phyloP scores from a whole-genome alignment of 2,797 vertebrate species.

The Siniperca scherzeri region DNA sequence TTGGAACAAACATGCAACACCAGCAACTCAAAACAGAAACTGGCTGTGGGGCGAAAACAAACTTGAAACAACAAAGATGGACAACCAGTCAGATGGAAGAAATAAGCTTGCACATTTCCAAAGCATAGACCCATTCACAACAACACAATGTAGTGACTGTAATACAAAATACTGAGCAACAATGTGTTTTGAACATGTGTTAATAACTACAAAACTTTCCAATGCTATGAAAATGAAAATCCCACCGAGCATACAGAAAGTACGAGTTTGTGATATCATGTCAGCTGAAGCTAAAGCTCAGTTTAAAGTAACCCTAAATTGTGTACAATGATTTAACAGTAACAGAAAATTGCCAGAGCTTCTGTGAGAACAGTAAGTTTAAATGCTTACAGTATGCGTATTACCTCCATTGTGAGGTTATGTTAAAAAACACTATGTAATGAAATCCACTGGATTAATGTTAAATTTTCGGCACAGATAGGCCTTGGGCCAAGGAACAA shows the following conservation, averaged over 20 bases:
- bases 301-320: neutral
- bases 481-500: neutral
- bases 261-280: neutral
- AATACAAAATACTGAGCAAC: neutral
- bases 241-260: neutral
- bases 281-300: neutral
- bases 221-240: neutral
- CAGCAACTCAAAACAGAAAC: constrained; percentile 56
- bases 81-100: constrained; percentile 61
- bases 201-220: neutral
- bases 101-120: constrained; percentile 29
- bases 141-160: constrained; percentile 5
- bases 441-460: neutral
- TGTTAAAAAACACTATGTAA: neutral
- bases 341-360: neutral
- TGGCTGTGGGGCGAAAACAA: constrained; percentile 63
- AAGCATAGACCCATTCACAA: constrained; percentile 21
- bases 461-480: neutral
- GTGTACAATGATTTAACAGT: neutral
- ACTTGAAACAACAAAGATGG: constrained; percentile 68
- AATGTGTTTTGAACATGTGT: neutral
- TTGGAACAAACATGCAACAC: constrained; percentile 47
- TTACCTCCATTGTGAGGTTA: neutral
- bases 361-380: neutral
- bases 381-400: neutral